Base-by-base conservation (phyloP, 2,113 vertebrate genomes). In the Meriones unguiculatus region DNA sequence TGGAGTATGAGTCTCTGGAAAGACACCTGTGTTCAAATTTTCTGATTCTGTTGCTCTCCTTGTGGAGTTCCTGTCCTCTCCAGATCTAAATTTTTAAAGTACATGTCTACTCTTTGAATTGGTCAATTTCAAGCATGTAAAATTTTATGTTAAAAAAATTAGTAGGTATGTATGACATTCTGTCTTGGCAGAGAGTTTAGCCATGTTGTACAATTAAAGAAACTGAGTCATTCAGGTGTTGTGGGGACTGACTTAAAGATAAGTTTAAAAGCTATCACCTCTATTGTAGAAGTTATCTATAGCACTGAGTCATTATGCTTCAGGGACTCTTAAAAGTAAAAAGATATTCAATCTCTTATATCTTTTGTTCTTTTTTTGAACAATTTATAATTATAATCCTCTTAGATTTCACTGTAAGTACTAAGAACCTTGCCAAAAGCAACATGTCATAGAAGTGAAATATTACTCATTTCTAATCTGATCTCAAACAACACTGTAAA, bases 351-450 rank as follows among this genome's bases (percentile, higher is more conserved):
- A 5, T 76, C 30, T 95, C 80, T 95, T 30, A 87, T 12, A 30
- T 88, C 94, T 92, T 93, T 93, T 82, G 82, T 96, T 97, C 73
- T 18, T 64, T 91, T 46, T 96, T 95, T 89, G 67, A 85, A 94
- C 93, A 65, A 92, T 85, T 97, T 91, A 73, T 90, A 89, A 90
- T 87, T 98, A 87, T 97, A 91, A 91, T 89, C 89, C 65, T 97
- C 87, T 46, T 87, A 91, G 64, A 92, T 95, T 92, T 97, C 87
- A 94, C 24, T 95, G 50, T 24, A 67, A 62, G 87, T 93, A 90
- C 54, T 62, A 82, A 94, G 75, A 72, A 50, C 90, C 97, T 57
- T 93, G 62, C 50, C 73, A 95, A 50, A 87, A 96, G 86, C 41
- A 92, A 54, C 50, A 70, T 95, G 93, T 91, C 91, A 93, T 70